Base-by-base conservation (phyloP, 1,140 invertebrate genomes). In the Brachionus koreanus region DNA sequence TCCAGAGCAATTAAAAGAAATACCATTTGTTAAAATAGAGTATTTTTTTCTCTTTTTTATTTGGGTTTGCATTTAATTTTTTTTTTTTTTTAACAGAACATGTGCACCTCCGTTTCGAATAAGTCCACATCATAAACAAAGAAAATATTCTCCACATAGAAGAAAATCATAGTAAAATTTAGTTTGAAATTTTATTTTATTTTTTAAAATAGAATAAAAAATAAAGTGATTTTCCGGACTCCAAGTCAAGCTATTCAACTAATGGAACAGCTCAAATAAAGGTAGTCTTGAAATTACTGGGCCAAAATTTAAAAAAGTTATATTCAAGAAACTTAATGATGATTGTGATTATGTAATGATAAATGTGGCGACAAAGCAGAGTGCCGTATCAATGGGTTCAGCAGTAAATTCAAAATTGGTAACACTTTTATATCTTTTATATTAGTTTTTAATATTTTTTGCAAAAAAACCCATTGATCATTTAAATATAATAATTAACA, bases 1-100 rank as follows among this genome's bases (percentile, higher is more conserved):
- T 19, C 46, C 49, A 12, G 76, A 79, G 19, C 76, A 79, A 43
- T 37, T 79, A 19, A 57, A 65, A 57, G 76, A 79, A 65, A 79
- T 79, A 13, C 76, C 76, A 23, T 79, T 79, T 43, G 76, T 79
- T 42, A 57, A 79, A 79, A 43, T 79, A 57, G 76, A 79, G 76
- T 79, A 61, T 16, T n/a, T 37, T 65, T 79, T n/a, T n/a, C n/a
- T n/a, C n/a, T n/a, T 43, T 5, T 10, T 6, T 57, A 23, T 37
- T 61, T 12, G n/a, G 23, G 2, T n/a, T 46, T 19, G 25, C 1
- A 12, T 19, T 61, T 19, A 39, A 12, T 23, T 5, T 13, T 1
- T 29, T 5, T 19, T 12, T n/a, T 35, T 7, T 7, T 13, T 16
- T 33, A 43, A 61, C 19, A 79, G 76, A 61, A 79, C 76, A 23